A percentile compares a stretch with the other conserved stretches of the same genome.
These are phyloP conservation scores for Falco concolor DNA, from an alignment of 2,797 vertebrate species.

Conservation along the genomic window DNA sequence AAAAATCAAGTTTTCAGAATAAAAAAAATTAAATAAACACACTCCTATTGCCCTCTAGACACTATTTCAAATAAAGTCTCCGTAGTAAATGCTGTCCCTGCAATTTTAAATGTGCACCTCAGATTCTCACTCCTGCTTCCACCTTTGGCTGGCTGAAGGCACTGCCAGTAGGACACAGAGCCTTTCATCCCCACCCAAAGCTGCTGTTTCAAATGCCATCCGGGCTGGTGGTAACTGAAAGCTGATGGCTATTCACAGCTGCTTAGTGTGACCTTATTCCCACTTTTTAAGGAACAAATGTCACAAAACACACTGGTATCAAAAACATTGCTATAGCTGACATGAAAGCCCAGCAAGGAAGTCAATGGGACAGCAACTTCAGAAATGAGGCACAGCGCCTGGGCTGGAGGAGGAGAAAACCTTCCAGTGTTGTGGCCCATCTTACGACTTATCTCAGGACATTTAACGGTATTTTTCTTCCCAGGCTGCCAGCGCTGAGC, in stretches of 20 bases:
- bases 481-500: background rate
- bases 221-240: background rate
- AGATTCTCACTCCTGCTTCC: background rate
- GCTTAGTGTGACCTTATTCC: background rate
- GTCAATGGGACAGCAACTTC: background rate
- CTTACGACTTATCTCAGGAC: background rate
- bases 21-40: background rate
- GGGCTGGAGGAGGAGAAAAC: background rate
- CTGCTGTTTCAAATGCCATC: background rate
- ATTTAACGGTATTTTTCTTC: background rate
- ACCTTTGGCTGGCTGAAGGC: background rate
- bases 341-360: slow-evolving; percentile 4
- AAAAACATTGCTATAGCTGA: background rate
- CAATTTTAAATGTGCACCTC: background rate
- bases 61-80: background rate
- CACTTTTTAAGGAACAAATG: slow-evolving; percentile 22
- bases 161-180: background rate
- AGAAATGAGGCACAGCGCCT: background rate
- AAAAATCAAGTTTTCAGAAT: background rate
- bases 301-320: background rate
- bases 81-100: background rate
- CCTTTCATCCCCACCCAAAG: background rate
- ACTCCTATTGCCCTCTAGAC: background rate
- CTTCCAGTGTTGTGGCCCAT: background rate
- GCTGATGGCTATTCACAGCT: slow-evolving; percentile 4